phyloP scores from a whole-genome alignment of 2,113 vertebrate genomes.

The Melanerpes aurifrons region DNA sequence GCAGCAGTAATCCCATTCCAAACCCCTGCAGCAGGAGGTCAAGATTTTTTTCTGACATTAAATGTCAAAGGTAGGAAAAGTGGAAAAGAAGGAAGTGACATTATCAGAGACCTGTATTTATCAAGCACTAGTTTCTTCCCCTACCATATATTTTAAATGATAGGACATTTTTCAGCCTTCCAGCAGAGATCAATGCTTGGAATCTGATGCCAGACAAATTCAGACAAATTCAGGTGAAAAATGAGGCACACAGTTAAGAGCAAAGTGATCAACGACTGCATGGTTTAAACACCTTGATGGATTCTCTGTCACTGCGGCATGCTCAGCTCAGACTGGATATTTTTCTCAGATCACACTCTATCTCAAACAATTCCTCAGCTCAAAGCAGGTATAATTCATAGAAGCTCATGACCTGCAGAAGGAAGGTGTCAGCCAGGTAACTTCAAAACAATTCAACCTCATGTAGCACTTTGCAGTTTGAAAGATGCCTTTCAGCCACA shows the following conservation, averaged over 20 bases:
- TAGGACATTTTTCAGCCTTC: background rate
- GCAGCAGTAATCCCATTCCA: background rate
- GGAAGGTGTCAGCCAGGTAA: background rate
- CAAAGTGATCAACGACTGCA: background rate
- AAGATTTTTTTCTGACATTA: background rate
- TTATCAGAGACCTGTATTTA: background rate
- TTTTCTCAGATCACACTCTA: background rate
- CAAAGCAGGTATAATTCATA: background rate
- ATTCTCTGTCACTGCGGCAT: background rate
- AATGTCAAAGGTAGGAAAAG: background rate
- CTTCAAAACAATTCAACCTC: background rate
- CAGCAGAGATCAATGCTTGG: slow-evolving; percentile 3
- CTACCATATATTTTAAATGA: background rate
- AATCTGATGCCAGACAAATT: slow-evolving; percentile 5
- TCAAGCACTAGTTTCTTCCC: background rate
- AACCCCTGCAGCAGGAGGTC: background rate
- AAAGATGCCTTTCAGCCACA: background rate
- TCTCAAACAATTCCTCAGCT: background rate
- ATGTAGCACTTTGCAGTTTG: background rate
- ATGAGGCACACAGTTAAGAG: background rate
- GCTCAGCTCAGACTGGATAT: background rate
- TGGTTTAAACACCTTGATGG: background rate
- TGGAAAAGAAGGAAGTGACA: background rate
- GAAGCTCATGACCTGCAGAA: background rate
- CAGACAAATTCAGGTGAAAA: slow-evolving; percentile 10